Base-by-base conservation (phyloP, 2,113 vertebrate species). In the Micromys minutus region DNA sequence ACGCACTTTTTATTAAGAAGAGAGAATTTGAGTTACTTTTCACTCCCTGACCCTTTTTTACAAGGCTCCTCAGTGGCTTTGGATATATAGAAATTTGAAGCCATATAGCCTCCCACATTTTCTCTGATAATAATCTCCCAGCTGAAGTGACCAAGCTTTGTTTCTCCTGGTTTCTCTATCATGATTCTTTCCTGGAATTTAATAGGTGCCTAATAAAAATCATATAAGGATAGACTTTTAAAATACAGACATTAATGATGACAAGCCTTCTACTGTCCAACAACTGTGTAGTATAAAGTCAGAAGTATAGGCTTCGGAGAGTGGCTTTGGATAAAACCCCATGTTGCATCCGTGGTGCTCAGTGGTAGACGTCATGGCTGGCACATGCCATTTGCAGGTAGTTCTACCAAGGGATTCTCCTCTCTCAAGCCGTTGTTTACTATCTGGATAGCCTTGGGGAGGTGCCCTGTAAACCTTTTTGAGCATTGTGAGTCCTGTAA, bases 11-110 rank as follows among this genome's bases (percentile, higher is more conserved):
- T 29, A 90, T 69, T 79, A 52, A 80, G 71, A 80, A 3, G 0
- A 39, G 47, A 26, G 0, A 0, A 39, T 91, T 65, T 81, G 79
- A 9, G 89, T 42, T 87, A 94, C 57, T 92, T 91, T 92, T 83
- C 88, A 79, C 16, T 87, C 42, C 75, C 84, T 39, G 15, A 87
- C 4, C 0, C 77, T 84, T 77, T 95, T 47, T 92, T n/a, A 42
- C 92, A 95, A 90, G 50, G 21, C 19, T 55, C 84, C 76, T 52
- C 13, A 74, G 7, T 94, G 39, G 57, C 77, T 89, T 94, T 59
- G 50, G 39, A 71, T 83, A 45, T 26, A 71, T 34, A 74, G 74
- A 4, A 76, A 72, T 87, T 71, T 72, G 29, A 57, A 36, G 36
- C 31, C 88, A 4, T 65, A 4, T 39, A 12, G n/a, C 15, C 16